phyloP scores from a whole-genome alignment of 2,888 invertebrate genomes.

The Eupelmus urozonus region DNA sequence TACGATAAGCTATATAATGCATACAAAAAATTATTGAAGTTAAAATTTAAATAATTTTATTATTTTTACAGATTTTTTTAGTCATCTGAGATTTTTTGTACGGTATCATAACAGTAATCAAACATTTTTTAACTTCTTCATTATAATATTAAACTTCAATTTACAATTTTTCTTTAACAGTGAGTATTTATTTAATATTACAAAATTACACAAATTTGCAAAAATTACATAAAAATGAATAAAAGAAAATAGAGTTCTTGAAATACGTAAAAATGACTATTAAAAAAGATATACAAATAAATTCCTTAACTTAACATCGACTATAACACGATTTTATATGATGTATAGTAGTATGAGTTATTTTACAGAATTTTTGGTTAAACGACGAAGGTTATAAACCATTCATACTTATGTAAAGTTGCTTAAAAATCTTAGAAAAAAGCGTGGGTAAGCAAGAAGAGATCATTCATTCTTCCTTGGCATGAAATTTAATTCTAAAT shows the following conservation, averaged over 20 bases:
- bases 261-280: slow-evolving; percentile 11
- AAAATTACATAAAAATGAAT: neutral
- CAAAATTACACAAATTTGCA: neutral
- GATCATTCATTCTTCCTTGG: neutral
- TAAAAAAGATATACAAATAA: neutral
- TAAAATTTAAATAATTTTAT: too few relatives aligned
- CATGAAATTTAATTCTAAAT: neutral
- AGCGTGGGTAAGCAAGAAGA: slow-evolving; percentile 5
- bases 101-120: too few relatives aligned
- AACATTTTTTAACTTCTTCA: too few relatives aligned
- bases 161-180: too few relatives aligned
- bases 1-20: too few relatives aligned
- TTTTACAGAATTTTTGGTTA: slow-evolving; percentile 21
- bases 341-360: neutral
- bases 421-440: neutral
- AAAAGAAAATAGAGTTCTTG: neutral
- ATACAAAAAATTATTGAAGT: too few relatives aligned
- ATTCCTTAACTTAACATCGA: neutral
- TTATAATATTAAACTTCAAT: too few relatives aligned
- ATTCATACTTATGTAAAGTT: neutral
- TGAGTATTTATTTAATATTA: slow-evolving; percentile 1
- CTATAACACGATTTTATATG: neutral
- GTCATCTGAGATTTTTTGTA: too few relatives aligned
- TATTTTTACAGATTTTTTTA: too few relatives aligned
- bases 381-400: slow-evolving; percentile 5